phyloP scores from a whole-genome alignment of 2,888 invertebrate species.

The Homarus gammarus region DNA sequence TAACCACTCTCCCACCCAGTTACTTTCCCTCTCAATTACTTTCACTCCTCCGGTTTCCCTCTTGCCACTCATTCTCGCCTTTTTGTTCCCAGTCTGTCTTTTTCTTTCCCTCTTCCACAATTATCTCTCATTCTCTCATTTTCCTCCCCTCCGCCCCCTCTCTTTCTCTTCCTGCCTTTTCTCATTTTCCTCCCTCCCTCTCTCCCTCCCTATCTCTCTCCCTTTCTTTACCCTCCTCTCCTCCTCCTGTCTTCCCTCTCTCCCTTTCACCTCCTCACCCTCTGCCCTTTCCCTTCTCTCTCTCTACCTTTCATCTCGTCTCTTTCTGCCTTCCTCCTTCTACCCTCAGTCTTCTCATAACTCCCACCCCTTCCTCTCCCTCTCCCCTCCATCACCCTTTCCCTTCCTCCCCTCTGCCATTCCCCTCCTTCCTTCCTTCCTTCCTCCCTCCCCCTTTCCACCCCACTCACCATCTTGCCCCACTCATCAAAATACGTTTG shows the following conservation, averaged over 20 bases:
- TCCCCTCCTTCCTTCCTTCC: neutral
- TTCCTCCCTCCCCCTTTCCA: neutral
- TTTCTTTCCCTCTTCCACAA: neutral
- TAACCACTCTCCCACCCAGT: too few species aligned
- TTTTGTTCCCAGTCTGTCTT: neutral
- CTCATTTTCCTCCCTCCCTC: neutral
- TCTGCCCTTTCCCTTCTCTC: neutral
- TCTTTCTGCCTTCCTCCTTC: neutral
- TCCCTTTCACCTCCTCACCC: neutral
- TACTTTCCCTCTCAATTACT: neutral
- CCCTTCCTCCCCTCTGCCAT: too few species aligned
- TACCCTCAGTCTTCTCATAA: too few species aligned
- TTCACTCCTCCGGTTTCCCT: neutral
- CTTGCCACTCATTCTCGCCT: neutral
- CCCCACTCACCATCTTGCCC: neutral
- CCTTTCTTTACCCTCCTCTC: neutral
- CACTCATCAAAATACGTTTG: too few species aligned
- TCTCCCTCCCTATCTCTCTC: neutral
- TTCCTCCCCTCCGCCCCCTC: neutral
- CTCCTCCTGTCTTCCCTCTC: neutral
- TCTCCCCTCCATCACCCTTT: neutral
- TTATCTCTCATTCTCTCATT: too few species aligned
- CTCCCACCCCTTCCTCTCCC: slow-evolving; percentile 25
- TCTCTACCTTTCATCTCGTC: neutral
- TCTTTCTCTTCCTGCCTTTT: neutral